These are phyloP conservation scores for Doryteuthis pealeii DNA, from an alignment of 1,140 invertebrate genomes.

Conservation along the genomic window DNA sequence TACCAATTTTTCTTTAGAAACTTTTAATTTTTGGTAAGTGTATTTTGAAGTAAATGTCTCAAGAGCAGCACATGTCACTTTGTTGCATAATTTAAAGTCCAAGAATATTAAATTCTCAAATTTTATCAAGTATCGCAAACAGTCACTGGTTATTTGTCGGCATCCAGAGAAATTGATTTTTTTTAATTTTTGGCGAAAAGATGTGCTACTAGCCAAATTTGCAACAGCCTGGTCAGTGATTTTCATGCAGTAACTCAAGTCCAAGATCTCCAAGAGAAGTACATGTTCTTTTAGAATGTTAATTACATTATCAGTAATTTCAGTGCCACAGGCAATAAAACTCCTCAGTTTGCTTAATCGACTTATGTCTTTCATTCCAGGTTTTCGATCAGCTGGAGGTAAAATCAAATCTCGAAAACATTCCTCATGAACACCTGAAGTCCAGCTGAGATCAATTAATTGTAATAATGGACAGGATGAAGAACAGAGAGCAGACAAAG, in stretches of 20 bases:
- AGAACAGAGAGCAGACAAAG: conserved; percentile 78
- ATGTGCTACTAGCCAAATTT: conserved; percentile 72
- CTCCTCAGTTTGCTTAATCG: conserved; percentile 76
- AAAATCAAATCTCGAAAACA: conserved; percentile 77
- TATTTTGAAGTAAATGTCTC: conserved; percentile 19
- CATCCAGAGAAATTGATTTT: conserved; percentile 79
- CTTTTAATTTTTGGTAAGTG: conserved; percentile 13
- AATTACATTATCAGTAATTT: conserved; percentile 84
- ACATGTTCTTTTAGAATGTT: conserved; percentile 78
- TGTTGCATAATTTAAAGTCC: conserved; percentile 23
- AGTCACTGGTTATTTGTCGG: conserved; percentile 77
- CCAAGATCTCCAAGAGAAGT: conserved; percentile 72
- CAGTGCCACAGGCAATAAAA: conserved; percentile 79
- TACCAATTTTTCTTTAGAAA: conserved; percentile 5
- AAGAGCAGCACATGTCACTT: conserved; percentile 19
- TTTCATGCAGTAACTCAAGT: conserved; percentile 82
- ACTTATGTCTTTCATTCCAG: conserved; percentile 78
- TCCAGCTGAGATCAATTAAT: conserved; percentile 76
- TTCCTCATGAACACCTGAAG: conserved; percentile 78
- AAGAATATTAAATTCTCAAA: conserved; percentile 36
- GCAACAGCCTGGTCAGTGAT: conserved; percentile 87
- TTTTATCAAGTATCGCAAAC: conserved; percentile 73
- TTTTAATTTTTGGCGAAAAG: conserved; percentile 62
- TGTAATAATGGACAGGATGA: conserved; percentile 79
- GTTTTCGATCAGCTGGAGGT: conserved; percentile 79